Evolutionary conservation across 2,113 vertebrate genomes (phyloP).

Genomic region (Pantherophis guttatus): DNA sequence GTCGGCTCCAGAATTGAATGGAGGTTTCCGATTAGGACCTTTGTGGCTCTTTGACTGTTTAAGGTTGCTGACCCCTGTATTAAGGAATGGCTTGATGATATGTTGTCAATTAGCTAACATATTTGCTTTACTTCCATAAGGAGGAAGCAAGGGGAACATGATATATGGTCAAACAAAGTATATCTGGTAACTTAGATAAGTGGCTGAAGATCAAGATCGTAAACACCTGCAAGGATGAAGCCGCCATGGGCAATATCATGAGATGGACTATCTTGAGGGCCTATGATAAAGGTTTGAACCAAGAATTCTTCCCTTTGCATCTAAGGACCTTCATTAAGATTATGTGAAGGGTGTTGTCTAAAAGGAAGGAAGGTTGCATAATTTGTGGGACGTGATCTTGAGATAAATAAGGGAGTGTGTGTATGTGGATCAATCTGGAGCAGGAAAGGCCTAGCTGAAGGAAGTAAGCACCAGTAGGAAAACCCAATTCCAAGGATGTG

Average conservation of each 20-base stretch:
- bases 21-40: too few relatives aligned
- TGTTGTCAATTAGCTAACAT: not conserved
- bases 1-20: too few relatives aligned
- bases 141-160: not conserved
- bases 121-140: not conserved
- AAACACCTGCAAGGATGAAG: not conserved
- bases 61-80: not conserved
- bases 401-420: not conserved
- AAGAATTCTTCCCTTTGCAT: not conserved
- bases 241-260: not conserved
- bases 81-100: not conserved
- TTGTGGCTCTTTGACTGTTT: too few relatives aligned
- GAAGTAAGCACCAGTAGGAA: not conserved
- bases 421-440: not conserved
- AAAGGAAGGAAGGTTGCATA: not conserved
- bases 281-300: not conserved
- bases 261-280: not conserved
- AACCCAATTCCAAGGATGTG: not conserved
- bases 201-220: not conserved
- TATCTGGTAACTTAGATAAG: not conserved
- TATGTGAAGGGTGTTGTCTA: not conserved
- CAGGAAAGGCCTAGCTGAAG: not conserved
- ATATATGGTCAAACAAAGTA: not conserved
- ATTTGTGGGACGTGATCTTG: not conserved
- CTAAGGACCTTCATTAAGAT: not conserved